Evolutionary conservation across 2,797 vertebrate genomes (phyloP).

Genomic region (Enteromius unitaeniatus): DNA sequence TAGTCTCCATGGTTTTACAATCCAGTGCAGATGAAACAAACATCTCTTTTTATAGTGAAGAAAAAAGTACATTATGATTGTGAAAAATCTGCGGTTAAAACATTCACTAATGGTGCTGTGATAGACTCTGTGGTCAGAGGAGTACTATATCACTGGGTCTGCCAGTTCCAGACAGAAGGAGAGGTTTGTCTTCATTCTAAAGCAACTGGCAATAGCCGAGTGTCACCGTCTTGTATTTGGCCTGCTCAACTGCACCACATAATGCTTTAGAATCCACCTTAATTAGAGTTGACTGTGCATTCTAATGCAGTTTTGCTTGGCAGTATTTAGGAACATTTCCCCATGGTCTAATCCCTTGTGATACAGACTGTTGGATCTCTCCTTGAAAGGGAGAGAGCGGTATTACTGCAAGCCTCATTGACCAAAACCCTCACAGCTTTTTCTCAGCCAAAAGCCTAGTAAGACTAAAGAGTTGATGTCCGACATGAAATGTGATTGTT

Average conservation of each 20-base stretch:
- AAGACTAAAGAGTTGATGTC: constrained; percentile 21
- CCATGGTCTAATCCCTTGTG: constrained; percentile 60
- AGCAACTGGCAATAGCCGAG: constrained; percentile 82
- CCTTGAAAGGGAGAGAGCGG: constrained; percentile 55
- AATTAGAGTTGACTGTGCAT: constrained; percentile 72
- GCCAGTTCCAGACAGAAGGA: constrained; percentile 64
- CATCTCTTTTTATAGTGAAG: constrained; percentile 8
- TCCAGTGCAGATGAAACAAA: constrained; percentile 3
- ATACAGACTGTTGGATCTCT: constrained; percentile 58
- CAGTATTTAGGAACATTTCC: constrained; percentile 65
- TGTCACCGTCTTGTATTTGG: constrained; percentile 86
- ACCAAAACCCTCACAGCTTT: constrained; percentile 54
- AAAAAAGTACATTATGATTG: constrained; percentile 26
- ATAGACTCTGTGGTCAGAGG: constrained; percentile 36
- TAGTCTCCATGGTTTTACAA: neutral
- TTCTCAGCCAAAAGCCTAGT: constrained; percentile 33
- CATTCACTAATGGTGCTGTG: constrained; percentile 41
- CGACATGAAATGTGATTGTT: constrained; percentile 26
- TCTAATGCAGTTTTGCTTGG: constrained; percentile 64
- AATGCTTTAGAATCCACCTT: constrained; percentile 73
- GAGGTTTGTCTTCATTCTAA: constrained; percentile 64
- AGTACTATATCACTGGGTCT: constrained; percentile 64
- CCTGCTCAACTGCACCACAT: constrained; percentile 69
- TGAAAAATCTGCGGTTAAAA: constrained; percentile 33
- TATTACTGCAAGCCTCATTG: constrained; percentile 62